A percentile compares a stretch with the other conserved stretches of the same genome.
Conservation (phyloP, 1,140 invertebrate species). For the Muscidifurax raptorellus region DNA sequence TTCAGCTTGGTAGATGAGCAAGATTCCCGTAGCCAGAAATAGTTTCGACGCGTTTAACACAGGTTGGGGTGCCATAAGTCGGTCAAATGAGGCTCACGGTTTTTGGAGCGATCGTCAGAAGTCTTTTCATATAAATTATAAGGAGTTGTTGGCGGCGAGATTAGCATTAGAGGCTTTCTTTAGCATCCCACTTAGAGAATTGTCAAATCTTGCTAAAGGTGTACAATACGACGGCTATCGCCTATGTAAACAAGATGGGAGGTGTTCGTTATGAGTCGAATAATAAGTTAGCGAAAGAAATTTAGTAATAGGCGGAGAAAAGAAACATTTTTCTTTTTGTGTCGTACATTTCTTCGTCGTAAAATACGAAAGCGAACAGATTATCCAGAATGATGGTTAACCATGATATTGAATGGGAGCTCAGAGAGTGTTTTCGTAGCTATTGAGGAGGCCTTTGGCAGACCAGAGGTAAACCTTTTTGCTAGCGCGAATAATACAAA, state of each 20-base stretch:
- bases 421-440: no score
- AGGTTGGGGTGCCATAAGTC: constrained; percentile 44
- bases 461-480: background rate
- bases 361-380: constrained; percentile 57
- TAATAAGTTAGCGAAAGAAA: constrained; percentile 7
- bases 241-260: constrained; percentile 53
- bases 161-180: constrained; percentile 53
- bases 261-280: constrained; percentile 23
- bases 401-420: no score
- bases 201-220: constrained; percentile 40
- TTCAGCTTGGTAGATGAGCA: background rate
- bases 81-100: constrained; percentile 4
- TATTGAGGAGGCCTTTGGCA: no score
- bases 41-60: constrained; percentile 52
- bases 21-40: constrained; percentile 26
- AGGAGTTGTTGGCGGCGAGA: constrained; percentile 42
- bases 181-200: constrained; percentile 1
- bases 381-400: constrained; percentile 19
- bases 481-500: constrained; percentile 10
- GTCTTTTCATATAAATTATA: background rate
- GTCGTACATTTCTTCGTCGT: constrained; percentile 23
- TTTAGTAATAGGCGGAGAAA: constrained; percentile 56
- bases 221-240: constrained; percentile 47
- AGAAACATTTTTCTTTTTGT: constrained; percentile 27
- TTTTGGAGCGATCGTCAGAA: constrained; percentile 34